Base-by-base conservation (phyloP, 2,888 invertebrate genomes). In the Cheilosia grossa region DNA sequence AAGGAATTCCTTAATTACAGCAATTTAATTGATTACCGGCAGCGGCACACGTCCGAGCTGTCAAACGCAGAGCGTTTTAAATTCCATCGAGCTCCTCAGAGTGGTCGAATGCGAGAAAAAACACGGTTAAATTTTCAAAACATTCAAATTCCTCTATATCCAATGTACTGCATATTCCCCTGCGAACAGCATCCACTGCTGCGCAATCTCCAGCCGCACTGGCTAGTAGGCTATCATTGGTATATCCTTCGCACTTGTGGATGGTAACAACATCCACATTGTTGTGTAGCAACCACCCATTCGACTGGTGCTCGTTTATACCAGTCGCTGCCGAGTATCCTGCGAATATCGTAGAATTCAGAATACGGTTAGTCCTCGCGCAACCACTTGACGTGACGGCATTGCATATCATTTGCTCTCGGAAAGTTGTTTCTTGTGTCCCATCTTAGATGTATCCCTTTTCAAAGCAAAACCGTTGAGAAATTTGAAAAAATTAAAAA, bases 311-410 rank as follows among this genome's bases (percentile, higher is more conserved):
- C 61, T 56, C 61, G 21, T 77, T 85, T 85, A 85, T 70, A 85
- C 85, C 81, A 85, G 19, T 85, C 75, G 15, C 15, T 13, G 4
- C n/a, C 37, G 61, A 75, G 56, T 72, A 44, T 85, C 75, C 80
- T 81, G 75, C 51, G 81, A 85, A 85, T 77, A 59, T 59, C 75
- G 80, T 64, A 81, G 64, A 33, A 70, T 51, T 85, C 70, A 69
- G 58, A 67, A 75, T 54, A 85, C 75, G 75, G 70, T 91, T 90
- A 91, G 91, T 91, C 89, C 90, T 91, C 91, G 91, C 91, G 90
- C 91, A 90, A 91, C 91, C 89, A 90, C 89, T 90, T 88, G 90
- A 90, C 90, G 90, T 89, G 89, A 89, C 90, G 91, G 91, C 91
- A 88, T 89, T 88, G 89, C 88, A 89, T 86, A 86, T 87, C 79